Percentiles rank a stretch among this genome's conserved stretches.
phyloP scores from a whole-genome alignment of 2,113 vertebrate genomes.

The Pterophyllum scalare region DNA sequence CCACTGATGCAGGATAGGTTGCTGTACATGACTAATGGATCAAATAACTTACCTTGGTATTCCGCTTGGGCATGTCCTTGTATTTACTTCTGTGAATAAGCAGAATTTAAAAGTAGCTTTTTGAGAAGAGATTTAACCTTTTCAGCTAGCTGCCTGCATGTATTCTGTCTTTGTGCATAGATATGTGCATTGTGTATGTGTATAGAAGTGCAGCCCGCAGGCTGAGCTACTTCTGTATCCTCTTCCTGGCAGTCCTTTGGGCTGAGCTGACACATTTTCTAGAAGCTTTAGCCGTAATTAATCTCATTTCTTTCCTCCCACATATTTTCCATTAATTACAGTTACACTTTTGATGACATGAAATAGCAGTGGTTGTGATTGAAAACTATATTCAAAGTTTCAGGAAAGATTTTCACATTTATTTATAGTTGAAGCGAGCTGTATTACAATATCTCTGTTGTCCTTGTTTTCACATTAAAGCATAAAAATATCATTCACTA shows the following conservation, averaged over 20 bases:
- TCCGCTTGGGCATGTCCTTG: not conserved
- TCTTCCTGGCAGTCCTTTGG: conserved; percentile 22
- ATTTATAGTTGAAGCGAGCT: not conserved
- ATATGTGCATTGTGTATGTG: not conserved
- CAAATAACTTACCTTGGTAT: not conserved
- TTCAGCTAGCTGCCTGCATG: not conserved
- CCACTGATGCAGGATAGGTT: not conserved
- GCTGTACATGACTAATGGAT: not conserved
- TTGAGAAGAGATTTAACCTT: not conserved
- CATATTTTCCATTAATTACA: not conserved
- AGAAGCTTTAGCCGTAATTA: conserved; percentile 22
- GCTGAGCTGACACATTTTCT: conserved; percentile 28
- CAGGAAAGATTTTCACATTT: not conserved
- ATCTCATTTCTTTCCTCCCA: not conserved
- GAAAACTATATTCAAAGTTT: not conserved
- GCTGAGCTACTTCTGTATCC: not conserved
- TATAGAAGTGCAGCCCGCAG: not conserved
- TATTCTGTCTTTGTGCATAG: not conserved
- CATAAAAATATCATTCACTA: not conserved
- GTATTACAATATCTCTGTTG: not conserved
- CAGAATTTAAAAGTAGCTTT: conserved; percentile 6
- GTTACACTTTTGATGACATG: not conserved
- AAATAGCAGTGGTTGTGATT: not conserved
- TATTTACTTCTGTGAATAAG: not conserved
- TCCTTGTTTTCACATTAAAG: not conserved